Conservation (phyloP, 2,113 vertebrate species). For the Perca fluviatilis region DNA sequence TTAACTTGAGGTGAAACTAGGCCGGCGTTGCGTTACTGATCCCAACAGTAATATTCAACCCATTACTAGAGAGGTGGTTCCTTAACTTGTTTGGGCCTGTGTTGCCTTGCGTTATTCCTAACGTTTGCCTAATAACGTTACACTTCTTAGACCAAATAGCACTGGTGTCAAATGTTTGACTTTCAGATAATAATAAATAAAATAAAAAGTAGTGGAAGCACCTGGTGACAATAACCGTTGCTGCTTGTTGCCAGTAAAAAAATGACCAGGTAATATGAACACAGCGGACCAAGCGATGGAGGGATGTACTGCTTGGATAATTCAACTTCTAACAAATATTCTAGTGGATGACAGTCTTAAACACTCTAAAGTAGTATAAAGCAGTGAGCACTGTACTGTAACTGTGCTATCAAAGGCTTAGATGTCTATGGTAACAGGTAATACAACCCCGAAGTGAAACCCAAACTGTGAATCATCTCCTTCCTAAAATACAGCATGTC, state of each 20-base stretch:
- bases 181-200: neutral
- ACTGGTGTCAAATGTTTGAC: neutral
- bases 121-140: neutral
- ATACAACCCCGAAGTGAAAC: neutral
- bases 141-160: neutral
- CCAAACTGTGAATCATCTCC: constrained; percentile 20
- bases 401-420: neutral
- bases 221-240: neutral
- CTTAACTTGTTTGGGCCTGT: neutral
- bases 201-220: neutral
- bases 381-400: neutral
- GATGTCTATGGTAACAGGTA: neutral
- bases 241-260: neutral
- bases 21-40: constrained; percentile 3
- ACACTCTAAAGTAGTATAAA: neutral
- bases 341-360: neutral
- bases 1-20: neutral
- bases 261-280: neutral
- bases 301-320: neutral
- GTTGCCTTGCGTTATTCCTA: neutral
- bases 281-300: neutral
- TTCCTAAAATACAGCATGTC: neutral
- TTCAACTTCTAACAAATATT: no score
- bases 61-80: neutral
- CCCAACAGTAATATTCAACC: neutral